Evolutionary conservation across 2,797 vertebrate genomes (phyloP), one percentile per base, ranked within the genome.

Genomic region (Coregonus suidteri): DNA sequence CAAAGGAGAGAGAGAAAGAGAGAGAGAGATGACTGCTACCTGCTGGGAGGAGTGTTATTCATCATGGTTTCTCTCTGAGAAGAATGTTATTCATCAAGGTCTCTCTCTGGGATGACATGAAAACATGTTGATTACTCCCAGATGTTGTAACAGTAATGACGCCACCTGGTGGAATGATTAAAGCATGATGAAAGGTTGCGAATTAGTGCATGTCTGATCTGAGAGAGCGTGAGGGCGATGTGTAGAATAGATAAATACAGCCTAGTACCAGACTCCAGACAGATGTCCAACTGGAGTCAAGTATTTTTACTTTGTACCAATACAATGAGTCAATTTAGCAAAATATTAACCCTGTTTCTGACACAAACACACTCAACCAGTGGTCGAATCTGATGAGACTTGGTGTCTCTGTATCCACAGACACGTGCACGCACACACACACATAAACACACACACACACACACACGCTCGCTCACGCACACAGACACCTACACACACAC

Each of bases 41-140:
- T 37, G 80, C 80, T 62, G 91, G 82, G 83, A 25, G 7, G 73
- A 82, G 51, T 7, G 81, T 85, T 86, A 89, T 90, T 35, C 67
- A 70, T 47, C 35, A 47, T 77, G 86, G 82, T 83, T 81, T 84
- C 82, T 85, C 83, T 83, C 31, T 34, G 31, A 34, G 31, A 34
- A 34, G 31, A 34, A 3, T 34, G 31, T 34, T 34, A 34, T 34
- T 34, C 31, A 34, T 3, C 31, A 34, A 2, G 31, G 34, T 35
- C 3, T 35, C 31, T 34, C 31, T 34, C 34, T 35, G 34, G 34
- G 34, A 79, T 84, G 84, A 78, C 35, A 4, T 6, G 6, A 41
- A 1, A 41, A 41, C 62, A 77, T 77, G 81, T 83, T 92, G 88
- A 92, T 91, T 90, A 80, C 37, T 6, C 6, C 37, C 86, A 67